These are phyloP conservation scores for Hippoglossus hippoglossus DNA, from an alignment of 2,797 vertebrate species.

Conservation along the genomic window DNA sequence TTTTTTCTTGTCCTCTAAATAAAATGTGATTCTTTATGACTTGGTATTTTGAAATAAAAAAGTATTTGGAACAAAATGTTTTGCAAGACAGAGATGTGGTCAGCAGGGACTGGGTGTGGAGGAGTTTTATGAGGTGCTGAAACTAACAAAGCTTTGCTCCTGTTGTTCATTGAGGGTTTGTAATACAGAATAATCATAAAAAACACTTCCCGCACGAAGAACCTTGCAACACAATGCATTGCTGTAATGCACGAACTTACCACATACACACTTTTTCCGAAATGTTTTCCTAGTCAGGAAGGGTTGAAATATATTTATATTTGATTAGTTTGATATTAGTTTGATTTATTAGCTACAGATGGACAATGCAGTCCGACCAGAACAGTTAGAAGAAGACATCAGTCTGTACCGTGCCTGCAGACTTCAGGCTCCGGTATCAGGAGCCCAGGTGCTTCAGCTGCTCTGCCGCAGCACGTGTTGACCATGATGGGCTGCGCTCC, in stretches of 20 bases:
- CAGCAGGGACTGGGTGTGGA: conserved; percentile 54
- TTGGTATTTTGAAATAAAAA: conserved; percentile 47
- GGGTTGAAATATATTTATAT: conserved; percentile 13
- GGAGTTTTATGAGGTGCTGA: conserved; percentile 60
- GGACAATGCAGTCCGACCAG: conserved; percentile 22
- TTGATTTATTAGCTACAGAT: conserved; percentile 46
- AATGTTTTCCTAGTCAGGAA: conserved; percentile 21
- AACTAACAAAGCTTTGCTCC: conserved; percentile 47
- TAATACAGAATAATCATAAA: conserved; percentile 55
- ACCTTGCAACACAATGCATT: conserved; percentile 4
- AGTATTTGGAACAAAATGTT: conserved; percentile 49
- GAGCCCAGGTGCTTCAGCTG: conserved; percentile 48
- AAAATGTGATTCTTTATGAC: conserved; percentile 48
- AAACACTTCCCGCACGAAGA: conserved; percentile 45
- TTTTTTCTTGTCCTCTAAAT: conserved; percentile 45
- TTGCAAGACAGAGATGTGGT: conserved; percentile 57
- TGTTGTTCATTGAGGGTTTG: conserved; percentile 26
- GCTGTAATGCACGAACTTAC: neutral
- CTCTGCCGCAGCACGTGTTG: conserved; percentile 41
- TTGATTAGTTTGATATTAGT: neutral
- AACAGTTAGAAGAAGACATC: conserved; percentile 25
- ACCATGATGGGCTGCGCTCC: conserved; percentile 39
- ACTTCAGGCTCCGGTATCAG: conserved; percentile 22
- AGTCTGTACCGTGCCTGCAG: conserved; percentile 20
- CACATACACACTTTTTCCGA: conserved; percentile 28